Percentiles rank a stretch among this genome's conserved stretches.
These are phyloP conservation scores for Myotis pilosus DNA, from an alignment of 2,797 vertebrate species.

Conservation along the genomic window DNA sequence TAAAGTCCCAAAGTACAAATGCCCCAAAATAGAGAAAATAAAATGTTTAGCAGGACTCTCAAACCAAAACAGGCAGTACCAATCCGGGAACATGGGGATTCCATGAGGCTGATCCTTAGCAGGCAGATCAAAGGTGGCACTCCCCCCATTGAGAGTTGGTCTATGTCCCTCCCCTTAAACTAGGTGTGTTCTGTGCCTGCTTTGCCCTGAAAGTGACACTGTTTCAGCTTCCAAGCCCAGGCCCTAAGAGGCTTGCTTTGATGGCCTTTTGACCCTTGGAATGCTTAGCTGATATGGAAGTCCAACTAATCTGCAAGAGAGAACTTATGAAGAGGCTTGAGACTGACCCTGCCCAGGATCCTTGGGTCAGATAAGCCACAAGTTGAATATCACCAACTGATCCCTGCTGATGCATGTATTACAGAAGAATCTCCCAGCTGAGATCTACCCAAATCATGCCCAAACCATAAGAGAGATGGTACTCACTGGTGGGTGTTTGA, in stretches of 20 bases:
- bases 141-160: not conserved
- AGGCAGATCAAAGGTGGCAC: not conserved
- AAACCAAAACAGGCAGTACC: not conserved
- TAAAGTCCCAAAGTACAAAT: conserved; percentile 17
- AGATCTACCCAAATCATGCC: not conserved
- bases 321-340: not conserved
- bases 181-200: not conserved
- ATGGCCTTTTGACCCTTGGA: not conserved
- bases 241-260: not conserved
- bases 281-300: not conserved
- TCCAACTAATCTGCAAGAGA: not conserved
- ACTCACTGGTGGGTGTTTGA: not conserved
- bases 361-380: not conserved
- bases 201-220: not conserved
- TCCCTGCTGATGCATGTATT: not conserved
- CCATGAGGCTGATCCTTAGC: not conserved
- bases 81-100: not conserved
- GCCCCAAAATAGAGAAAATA: conserved; percentile 2
- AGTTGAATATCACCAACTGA: not conserved
- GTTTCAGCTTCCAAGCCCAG: not conserved
- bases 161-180: not conserved
- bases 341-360: not conserved
- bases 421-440: not conserved
- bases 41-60: not conserved
- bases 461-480: not conserved